These are phyloP conservation scores for Stegana nigrithorax DNA, from an alignment of 2,888 invertebrate genomes.

Conservation along the genomic window DNA sequence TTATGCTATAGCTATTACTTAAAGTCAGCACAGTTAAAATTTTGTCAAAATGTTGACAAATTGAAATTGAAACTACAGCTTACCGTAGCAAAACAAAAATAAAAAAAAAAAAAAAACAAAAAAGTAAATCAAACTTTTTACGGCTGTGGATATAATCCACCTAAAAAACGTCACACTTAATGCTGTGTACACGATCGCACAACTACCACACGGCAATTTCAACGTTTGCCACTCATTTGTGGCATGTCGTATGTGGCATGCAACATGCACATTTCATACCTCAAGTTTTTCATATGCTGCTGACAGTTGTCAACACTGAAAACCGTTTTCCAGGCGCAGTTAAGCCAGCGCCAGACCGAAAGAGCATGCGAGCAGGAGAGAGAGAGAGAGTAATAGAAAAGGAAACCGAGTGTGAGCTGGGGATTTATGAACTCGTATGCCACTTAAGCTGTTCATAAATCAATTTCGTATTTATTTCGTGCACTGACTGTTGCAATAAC, in stretches of 20 bases:
- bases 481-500: background rate
- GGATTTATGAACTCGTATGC: conserved; percentile 9
- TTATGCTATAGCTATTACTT: too few relatives aligned
- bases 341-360: too few relatives aligned
- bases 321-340: too few relatives aligned
- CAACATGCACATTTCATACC: background rate
- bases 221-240: conserved; percentile 1
- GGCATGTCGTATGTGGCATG: conserved; percentile 7
- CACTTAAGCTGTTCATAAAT: conserved; percentile 45
- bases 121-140: background rate
- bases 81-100: too few relatives aligned
- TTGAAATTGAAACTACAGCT: too few relatives aligned
- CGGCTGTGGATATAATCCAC: too few relatives aligned
- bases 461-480: conserved; percentile 41
- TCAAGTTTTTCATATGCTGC: background rate
- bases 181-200: too few relatives aligned
- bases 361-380: too few relatives aligned
- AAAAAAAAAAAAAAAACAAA: background rate
- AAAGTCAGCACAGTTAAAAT: too few relatives aligned
- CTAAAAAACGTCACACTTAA: too few relatives aligned
- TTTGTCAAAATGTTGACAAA: too few relatives aligned
- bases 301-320: conserved; percentile 1
- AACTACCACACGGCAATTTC: background rate
- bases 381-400: too few relatives aligned
- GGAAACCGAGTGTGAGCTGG: background rate